Evolutionary conservation across 2,888 invertebrate genomes (phyloP).

Genomic region (Alloplasta piceator): DNA sequence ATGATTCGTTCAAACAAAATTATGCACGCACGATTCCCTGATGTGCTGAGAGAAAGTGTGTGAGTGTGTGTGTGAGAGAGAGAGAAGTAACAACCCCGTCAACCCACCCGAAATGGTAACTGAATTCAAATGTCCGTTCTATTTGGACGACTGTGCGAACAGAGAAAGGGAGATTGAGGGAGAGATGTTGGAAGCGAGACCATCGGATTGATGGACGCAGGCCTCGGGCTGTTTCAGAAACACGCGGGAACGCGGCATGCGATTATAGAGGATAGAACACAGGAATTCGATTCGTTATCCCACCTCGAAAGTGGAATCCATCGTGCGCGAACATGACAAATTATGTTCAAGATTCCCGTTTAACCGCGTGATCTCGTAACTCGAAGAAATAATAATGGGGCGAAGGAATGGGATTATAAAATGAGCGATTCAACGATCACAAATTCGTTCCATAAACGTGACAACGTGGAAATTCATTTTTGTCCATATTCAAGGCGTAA

Average conservation of each 20-base stretch:
- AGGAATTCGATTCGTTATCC: slow-evolving; percentile 40
- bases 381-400: neutral
- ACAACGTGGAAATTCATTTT: slow-evolving; percentile 3
- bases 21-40: slow-evolving; percentile 72
- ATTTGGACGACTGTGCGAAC: slow-evolving; percentile 52
- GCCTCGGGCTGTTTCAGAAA: slow-evolving; percentile 45
- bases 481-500: neutral
- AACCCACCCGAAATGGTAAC: slow-evolving; percentile 47
- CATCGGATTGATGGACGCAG: slow-evolving; percentile 66
- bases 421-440: neutral
- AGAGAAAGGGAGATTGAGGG: slow-evolving; percentile 20
- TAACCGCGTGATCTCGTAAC: slow-evolving; percentile 18
- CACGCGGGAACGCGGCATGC: slow-evolving; percentile 29
- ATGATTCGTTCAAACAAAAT: slow-evolving; percentile 78
- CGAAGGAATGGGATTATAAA: neutral
- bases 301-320: slow-evolving; percentile 44
- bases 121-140: slow-evolving; percentile 64
- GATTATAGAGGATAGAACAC: slow-evolving; percentile 23
- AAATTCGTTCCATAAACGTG: neutral
- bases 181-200: slow-evolving; percentile 39
- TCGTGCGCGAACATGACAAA: slow-evolving; percentile 34
- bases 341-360: slow-evolving; percentile 16
- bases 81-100: slow-evolving; percentile 1
- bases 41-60: slow-evolving; percentile 37
- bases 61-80: too few relatives aligned